These are phyloP conservation scores for Zalophus californianus DNA, from an alignment of 2,797 vertebrate genomes.

Conservation along the genomic window DNA sequence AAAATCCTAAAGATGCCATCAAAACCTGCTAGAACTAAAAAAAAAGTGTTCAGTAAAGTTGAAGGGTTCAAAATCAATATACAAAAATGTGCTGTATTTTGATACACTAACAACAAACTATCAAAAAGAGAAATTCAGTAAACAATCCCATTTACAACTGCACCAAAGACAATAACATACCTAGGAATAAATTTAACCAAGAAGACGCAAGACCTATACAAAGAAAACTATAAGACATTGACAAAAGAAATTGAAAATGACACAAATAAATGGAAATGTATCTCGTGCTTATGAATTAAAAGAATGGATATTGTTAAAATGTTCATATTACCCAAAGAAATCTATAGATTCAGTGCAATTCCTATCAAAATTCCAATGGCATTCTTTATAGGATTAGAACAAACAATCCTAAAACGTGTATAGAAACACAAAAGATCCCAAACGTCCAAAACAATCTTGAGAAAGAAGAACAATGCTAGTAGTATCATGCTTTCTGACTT, in stretches of 20 bases:
- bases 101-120: not conserved
- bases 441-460: not conserved
- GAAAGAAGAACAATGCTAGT: not conserved
- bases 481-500: not conserved
- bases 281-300: not conserved
- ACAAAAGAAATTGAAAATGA: not conserved
- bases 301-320: not conserved
- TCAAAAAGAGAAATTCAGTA: not conserved
- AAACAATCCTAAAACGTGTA: not conserved
- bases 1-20: not conserved
- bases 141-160: not conserved
- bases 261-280: not conserved
- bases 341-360: not conserved
- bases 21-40: not conserved
- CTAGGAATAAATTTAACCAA: not conserved
- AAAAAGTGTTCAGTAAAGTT: not conserved
- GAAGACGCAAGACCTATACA: not conserved
- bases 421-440: not conserved
- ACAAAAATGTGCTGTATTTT: not conserved
- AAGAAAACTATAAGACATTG: not conserved
- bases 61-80: not conserved
- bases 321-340: not conserved
- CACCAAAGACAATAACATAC: not conserved
- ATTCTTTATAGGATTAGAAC: not conserved
- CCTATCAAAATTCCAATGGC: not conserved